Percentiles rank a stretch among this genome's conserved stretches.
phyloP scores from a whole-genome alignment of 2,888 invertebrate genomes.

The Cephus rjabovi region DNA sequence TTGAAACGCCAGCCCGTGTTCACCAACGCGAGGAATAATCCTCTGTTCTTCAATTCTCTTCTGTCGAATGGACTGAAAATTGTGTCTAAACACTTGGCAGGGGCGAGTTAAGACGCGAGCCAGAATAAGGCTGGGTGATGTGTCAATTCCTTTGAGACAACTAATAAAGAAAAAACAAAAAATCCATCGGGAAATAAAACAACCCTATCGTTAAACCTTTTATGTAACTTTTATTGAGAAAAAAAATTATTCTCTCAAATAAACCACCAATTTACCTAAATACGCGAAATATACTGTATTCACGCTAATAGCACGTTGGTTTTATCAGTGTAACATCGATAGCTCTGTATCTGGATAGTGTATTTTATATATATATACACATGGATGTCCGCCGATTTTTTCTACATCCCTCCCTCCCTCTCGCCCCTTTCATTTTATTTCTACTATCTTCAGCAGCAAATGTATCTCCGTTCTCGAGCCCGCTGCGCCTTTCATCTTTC shows the following conservation, averaged over 20 bases:
- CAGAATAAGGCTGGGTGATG: not conserved
- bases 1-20: conserved; percentile 38
- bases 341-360: no score
- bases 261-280: no score
- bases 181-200: no score
- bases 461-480: conserved; percentile 59
- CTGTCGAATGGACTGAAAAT: conserved; percentile 42
- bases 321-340: no score
- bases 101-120: no score
- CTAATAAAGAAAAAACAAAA: no score
- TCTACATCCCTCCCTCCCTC: conserved; percentile 1
- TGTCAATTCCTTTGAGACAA: not conserved
- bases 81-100: conserved; percentile 31
- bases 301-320: no score
- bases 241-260: no score
- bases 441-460: conserved; percentile 44
- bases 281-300: no score
- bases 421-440: conserved; percentile 12
- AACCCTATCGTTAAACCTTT: no score
- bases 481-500: conserved; percentile 62
- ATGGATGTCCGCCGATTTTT: conserved; percentile 8
- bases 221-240: no score
- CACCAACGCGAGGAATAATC: conserved; percentile 53
- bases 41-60: conserved; percentile 46
- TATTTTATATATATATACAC: not conserved